Evolutionary conservation across 1,140 invertebrate genomes (phyloP).

Genomic region (Drosophila carrolli): DNA sequence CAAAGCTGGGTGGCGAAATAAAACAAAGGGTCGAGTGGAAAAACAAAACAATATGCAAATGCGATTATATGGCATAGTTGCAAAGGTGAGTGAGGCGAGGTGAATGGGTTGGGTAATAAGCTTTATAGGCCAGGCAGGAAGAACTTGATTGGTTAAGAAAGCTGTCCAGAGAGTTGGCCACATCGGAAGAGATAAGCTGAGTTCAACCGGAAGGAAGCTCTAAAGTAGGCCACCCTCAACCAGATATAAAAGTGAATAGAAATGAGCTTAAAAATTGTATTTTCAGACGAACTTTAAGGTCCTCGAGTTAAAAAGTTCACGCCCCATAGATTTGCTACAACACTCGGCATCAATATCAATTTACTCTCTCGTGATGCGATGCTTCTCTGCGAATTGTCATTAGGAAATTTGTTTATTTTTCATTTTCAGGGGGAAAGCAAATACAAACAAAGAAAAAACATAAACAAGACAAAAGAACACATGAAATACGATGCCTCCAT

Average conservation of each 20-base stretch:
- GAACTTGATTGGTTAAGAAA: slow-evolving; percentile 49
- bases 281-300: slow-evolving; percentile 27
- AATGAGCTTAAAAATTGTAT: slow-evolving; percentile 8
- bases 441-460: slow-evolving; percentile 52
- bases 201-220: slow-evolving; percentile 27
- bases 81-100: slow-evolving; percentile 23
- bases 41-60: slow-evolving; percentile 63
- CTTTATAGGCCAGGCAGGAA: slow-evolving; percentile 40
- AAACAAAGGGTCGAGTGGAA: slow-evolving; percentile 9
- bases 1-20: slow-evolving; percentile 22
- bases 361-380: slow-evolving; percentile 42
- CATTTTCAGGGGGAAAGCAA: slow-evolving; percentile 60
- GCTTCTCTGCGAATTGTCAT: slow-evolving; percentile 54
- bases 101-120: slow-evolving; percentile 32
- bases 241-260: slow-evolving; percentile 25
- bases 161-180: slow-evolving; percentile 47
- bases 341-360: slow-evolving; percentile 74
- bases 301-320: slow-evolving; percentile 21
- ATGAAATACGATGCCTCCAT: slow-evolving; percentile 43
- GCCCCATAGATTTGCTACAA: slow-evolving; percentile 20
- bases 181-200: slow-evolving; percentile 44
- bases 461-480: slow-evolving; percentile 25
- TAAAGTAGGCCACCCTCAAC: slow-evolving; percentile 23
- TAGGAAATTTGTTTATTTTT: slow-evolving; percentile 81
- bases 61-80: slow-evolving; percentile 15